Base-by-base conservation (phyloP, 2,888 invertebrate species). In the Mesorhabditis spiculigera region DNA sequence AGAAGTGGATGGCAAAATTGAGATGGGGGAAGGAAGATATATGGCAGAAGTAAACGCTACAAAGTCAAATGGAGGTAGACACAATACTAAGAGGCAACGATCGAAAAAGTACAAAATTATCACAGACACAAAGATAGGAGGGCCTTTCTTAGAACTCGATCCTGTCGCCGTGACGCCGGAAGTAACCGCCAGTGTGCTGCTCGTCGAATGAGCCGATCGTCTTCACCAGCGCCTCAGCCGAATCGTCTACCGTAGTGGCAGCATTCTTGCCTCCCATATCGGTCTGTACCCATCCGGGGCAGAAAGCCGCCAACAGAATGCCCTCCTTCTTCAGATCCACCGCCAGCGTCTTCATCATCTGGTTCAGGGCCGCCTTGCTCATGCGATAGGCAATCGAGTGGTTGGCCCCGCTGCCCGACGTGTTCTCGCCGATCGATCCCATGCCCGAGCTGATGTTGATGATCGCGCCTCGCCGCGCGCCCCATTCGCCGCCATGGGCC, bases 211-310 rank as follows among this genome's bases (percentile, higher is more conserved):
- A 6, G 63, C 13, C n/a, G 41, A 63, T 63, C 63, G 63, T 63
- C 8, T 8, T n/a, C 13, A n/a, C 13, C 6, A 63, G 41, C 63
- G 63, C 63, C 13, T 13, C 28, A 6, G 63, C 63, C 10, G 63
- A 63, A 6, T 63, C 63, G 6, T 63, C 63, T n/a, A 28, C 67
- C 10, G 66, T 68, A 3, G 71, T 50, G 16, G 28, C 13, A 13
- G 77, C 77, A 10, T 66, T 45, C 5, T 45, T 43, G 2, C 78
- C 77, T 41, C 77, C 78, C 77, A 77, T 77, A 42, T 79, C 78
- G 3, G 78, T 77, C 58, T 68, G 44, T 3, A 76, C 76, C 76
- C 76, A 76, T 43, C 75, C 75, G 58, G 73, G 73, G 66, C 69
- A 71, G 16, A 71, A 63, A 10, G 71, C 62, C 28, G 68, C 73